Evolutionary conservation across 1,140 invertebrate species (phyloP), one percentile per base, ranked within the genome.

Genomic region (Lysiphlebus fabarum): DNA sequence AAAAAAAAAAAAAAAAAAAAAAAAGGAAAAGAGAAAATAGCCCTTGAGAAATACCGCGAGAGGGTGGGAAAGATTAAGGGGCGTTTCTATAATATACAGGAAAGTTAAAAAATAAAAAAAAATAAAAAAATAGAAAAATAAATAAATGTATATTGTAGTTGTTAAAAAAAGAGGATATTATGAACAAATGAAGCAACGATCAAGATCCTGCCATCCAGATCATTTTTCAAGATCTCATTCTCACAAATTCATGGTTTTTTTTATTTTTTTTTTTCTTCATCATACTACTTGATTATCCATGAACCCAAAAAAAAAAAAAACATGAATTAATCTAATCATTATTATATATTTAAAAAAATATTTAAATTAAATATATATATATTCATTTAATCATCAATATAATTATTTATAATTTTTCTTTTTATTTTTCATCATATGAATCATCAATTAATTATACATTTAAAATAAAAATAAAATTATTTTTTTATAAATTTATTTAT

Each of bases 11-110:
- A 44, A 53, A 34, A 51, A 53, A 26, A 8, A 9, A 58, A 64
- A 71, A 71, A 72, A 74, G 75, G 70, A 74, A 59, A 66, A 67
- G 59, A 72, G 70, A 69, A 74, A 74, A 73, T 74, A 66, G 67
- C 64, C 68, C 67, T 64, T 66, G 70, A 72, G 70, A 74, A 73
- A 73, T 68, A 66, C 71, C 68, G 69, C 67, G 55, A 37, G 11
- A 47, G 53, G 50, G 48, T 56, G 47, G 37, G 38, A 54, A 54
- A 58, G 34, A 40, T 34, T 56, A 59, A 41, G 53, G 56, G 56
- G 62, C 55, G 55, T 58, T 61, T 37, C 62, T 44, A 26, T 26
- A 26, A 26, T 26, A 26, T 26, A 26, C 17, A 26, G 17, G 17
- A 4, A 26, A 26, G 17, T 26, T 17, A 17, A 17, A 17, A 17